Percentiles rank a stretch among this genome's conserved stretches.
These are phyloP conservation scores for Flexamia atlantica DNA, from an alignment of 2,888 invertebrate species.

Conservation along the genomic window DNA sequence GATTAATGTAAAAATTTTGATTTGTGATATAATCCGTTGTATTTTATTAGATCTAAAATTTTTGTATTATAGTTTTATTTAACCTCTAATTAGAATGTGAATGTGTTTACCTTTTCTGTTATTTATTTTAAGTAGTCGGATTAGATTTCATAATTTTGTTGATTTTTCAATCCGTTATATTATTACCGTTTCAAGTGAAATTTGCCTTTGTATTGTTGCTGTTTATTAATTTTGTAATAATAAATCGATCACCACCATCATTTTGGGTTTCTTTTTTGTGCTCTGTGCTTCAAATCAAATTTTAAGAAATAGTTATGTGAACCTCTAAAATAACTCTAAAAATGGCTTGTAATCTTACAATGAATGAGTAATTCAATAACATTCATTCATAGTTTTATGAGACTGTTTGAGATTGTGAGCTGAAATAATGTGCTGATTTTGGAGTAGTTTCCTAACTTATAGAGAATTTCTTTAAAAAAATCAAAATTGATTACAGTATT, in stretches of 20 bases:
- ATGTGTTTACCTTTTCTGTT: slow-evolving; percentile 43
- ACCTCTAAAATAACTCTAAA: no score
- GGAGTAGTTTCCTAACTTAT: no score
- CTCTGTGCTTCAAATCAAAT: no score
- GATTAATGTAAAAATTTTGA: not conserved
- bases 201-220: slow-evolving; percentile 55
- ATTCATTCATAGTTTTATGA: no score
- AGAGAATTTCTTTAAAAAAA: no score
- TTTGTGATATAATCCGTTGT: slow-evolving; percentile 47
- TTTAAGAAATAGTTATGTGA: no score
- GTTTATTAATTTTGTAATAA: slow-evolving; percentile 57
- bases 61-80: slow-evolving; percentile 43
- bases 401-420: no score
- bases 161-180: not conserved
- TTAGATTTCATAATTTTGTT: slow-evolving; percentile 32
- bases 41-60: slow-evolving; percentile 20
- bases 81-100: slow-evolving; percentile 20
- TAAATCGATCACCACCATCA: slow-evolving; percentile 47
- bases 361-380: no score
- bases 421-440: no score
- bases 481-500: no score
- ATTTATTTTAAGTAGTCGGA: slow-evolving; percentile 46
- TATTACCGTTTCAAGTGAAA: slow-evolving; percentile 29
- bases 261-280: no score
- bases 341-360: no score